Percentiles rank a stretch among this genome's conserved stretches.
phyloP scores from a whole-genome alignment of 2,888 invertebrate genomes.

The Tethea ocularis region DNA sequence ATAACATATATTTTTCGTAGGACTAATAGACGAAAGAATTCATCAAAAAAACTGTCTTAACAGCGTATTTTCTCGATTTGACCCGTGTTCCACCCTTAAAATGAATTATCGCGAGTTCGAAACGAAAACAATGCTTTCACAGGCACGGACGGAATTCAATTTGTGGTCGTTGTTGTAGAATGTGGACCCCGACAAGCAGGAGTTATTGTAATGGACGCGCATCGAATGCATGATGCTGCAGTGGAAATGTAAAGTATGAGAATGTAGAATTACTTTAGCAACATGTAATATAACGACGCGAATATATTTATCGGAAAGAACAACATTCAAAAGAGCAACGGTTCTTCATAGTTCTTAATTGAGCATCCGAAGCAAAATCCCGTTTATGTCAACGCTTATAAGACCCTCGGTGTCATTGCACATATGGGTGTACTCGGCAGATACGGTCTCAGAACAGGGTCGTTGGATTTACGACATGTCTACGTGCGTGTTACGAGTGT shows the following conservation, averaged over 20 bases:
- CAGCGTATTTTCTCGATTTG: no score
- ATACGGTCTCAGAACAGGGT: constrained; percentile 8
- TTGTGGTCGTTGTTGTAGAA: constrained; percentile 3
- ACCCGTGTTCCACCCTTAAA: no score
- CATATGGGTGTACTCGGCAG: constrained; percentile 5
- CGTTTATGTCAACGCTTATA: constrained; percentile 4
- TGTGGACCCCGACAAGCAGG: constrained; percentile 2
- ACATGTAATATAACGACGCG: neutral
- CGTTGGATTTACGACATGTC: constrained; percentile 10
- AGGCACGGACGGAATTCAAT: constrained; percentile 2
- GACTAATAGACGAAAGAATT: no score
- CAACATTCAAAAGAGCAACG: neutral
- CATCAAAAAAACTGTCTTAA: no score
- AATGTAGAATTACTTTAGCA: neutral
- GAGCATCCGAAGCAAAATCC: neutral
- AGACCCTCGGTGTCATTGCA: constrained; percentile 4
- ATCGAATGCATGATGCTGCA: constrained; percentile 2
- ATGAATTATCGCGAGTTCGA: neutral
- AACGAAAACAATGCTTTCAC: constrained; percentile 1
- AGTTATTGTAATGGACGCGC: neutral
- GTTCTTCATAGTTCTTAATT: constrained; percentile 2
- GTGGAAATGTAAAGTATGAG: neutral
- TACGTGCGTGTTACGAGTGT: constrained; percentile 20
- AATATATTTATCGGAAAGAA: neutral
- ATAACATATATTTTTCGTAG: no score